Conservation (phyloP, 2,797 vertebrate species). For the Melopsittacus undulatus region DNA sequence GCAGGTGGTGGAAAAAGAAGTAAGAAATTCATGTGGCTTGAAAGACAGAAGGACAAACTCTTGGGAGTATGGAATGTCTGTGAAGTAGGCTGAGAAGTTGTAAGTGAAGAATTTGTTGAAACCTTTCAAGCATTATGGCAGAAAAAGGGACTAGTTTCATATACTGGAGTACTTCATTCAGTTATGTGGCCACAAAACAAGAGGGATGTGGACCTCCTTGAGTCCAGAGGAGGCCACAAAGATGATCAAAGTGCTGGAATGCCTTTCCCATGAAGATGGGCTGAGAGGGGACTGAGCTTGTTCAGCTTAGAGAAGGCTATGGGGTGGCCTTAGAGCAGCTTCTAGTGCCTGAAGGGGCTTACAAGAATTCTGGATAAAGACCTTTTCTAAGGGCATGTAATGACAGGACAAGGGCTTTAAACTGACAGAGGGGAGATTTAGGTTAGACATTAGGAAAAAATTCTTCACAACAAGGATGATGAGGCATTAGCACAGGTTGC, state of each 20-base stretch:
- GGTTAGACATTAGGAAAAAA: neutral
- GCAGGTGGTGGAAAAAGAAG: neutral
- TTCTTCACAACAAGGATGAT: too few relatives aligned
- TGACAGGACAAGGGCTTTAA: neutral
- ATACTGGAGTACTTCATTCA: neutral
- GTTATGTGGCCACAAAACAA: neutral
- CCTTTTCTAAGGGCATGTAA: neutral
- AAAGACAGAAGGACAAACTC: neutral
- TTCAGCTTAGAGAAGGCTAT: neutral
- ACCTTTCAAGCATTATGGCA: neutral
- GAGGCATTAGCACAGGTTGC: too few relatives aligned
- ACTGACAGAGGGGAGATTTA: neutral
- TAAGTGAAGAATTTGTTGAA: neutral
- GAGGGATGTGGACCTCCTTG: neutral
- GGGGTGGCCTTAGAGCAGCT: neutral
- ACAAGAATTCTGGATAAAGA: neutral
- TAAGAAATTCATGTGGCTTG: neutral
- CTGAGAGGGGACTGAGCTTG: neutral
- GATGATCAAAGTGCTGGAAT: neutral
- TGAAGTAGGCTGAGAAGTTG: neutral
- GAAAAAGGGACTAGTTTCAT: neutral
- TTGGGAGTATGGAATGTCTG: accelerated
- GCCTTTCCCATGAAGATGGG: neutral
- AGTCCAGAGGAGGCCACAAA: neutral
- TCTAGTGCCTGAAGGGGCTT: neutral